These are phyloP conservation scores for Casuarius casuarius DNA, from an alignment of 2,113 vertebrate species.

Conservation along the genomic window DNA sequence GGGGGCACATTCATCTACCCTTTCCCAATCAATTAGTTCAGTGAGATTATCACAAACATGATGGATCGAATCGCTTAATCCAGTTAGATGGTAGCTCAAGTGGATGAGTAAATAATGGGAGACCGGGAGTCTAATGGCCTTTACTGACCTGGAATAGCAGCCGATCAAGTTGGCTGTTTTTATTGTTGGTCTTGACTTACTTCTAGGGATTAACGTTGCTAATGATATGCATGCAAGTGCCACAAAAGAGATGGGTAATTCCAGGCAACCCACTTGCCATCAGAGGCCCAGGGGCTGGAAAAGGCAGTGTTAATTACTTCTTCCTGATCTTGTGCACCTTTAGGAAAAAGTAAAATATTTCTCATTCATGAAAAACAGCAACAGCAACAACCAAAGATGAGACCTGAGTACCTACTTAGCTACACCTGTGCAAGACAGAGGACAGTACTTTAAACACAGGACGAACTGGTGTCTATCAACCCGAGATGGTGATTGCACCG, in stretches of 20 bases:
- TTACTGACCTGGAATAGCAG: not conserved
- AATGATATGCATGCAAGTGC: not conserved
- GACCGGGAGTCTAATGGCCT: not conserved
- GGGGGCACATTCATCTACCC: not conserved
- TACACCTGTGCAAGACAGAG: not conserved
- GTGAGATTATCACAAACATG: constrained; percentile 41
- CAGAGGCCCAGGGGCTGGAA: not conserved
- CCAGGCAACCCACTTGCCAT: not conserved
- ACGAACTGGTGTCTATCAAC: not conserved
- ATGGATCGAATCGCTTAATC: constrained; percentile 50
- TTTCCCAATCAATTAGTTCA: constrained; percentile 40
- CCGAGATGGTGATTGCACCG: not conserved
- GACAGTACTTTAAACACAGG: not conserved
- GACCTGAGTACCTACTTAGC: not conserved
- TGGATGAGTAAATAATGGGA: not conserved
- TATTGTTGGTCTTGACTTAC: not conserved
- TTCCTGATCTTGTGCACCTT: not conserved
- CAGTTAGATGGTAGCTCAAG: not conserved
- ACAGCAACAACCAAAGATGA: not conserved
- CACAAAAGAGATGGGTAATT: not conserved
- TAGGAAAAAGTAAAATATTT: not conserved
- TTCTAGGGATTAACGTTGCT: not conserved
- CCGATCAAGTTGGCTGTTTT: not conserved
- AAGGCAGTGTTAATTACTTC: not conserved
- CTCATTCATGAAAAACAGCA: not conserved